Percentiles rank a stretch among this genome's conserved stretches.
These are phyloP conservation scores for Eurystomus glaucurus DNA, from an alignment of 2,797 vertebrate genomes.

Conservation along the genomic window DNA sequence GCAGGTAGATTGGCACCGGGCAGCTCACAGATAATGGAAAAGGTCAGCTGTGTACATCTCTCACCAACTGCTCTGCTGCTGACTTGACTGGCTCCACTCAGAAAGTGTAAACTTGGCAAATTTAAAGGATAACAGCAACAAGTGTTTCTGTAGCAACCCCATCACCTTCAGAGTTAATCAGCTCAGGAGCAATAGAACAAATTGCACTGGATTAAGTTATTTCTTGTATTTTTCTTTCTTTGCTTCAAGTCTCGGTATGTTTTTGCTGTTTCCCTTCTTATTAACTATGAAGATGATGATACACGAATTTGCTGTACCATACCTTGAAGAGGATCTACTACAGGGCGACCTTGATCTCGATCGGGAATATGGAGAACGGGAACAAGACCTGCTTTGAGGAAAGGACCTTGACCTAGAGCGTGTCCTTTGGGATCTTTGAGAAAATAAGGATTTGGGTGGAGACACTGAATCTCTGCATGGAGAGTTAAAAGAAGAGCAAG, in stretches of 20 bases:
- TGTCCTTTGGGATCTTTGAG: slow-evolving; percentile 88
- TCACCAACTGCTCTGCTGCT: slow-evolving; percentile 59
- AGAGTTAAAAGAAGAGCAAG: slow-evolving; percentile 95
- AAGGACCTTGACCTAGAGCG: slow-evolving; percentile 89
- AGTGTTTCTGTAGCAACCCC: not conserved
- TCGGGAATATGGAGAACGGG: slow-evolving; percentile 91
- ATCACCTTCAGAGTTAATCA: not conserved
- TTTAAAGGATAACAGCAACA: slow-evolving; percentile 38
- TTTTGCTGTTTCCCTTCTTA: not conserved
- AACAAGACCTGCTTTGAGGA: slow-evolving; percentile 88
- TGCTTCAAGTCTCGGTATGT: not conserved
- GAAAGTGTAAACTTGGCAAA: slow-evolving; percentile 26
- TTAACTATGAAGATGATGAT: not conserved
- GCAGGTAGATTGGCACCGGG: slow-evolving; percentile 39
- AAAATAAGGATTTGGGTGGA: slow-evolving; percentile 92
- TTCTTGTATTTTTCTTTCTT: not conserved
- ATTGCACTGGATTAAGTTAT: not conserved
- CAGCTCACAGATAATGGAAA: slow-evolving; percentile 62
- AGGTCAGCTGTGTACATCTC: slow-evolving; percentile 64
- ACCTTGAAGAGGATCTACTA: slow-evolving; percentile 93
- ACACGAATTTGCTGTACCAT: slow-evolving; percentile 45
- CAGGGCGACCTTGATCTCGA: slow-evolving; percentile 95
- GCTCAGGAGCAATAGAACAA: not conserved
- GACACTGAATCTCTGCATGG: slow-evolving; percentile 95
- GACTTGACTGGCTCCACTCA: slow-evolving; percentile 35